A percentile compares a stretch with the other conserved stretches of the same genome.
Evolutionary conservation across 1,140 invertebrate species (phyloP).

Genomic region (Antheraea pernyi): DNA sequence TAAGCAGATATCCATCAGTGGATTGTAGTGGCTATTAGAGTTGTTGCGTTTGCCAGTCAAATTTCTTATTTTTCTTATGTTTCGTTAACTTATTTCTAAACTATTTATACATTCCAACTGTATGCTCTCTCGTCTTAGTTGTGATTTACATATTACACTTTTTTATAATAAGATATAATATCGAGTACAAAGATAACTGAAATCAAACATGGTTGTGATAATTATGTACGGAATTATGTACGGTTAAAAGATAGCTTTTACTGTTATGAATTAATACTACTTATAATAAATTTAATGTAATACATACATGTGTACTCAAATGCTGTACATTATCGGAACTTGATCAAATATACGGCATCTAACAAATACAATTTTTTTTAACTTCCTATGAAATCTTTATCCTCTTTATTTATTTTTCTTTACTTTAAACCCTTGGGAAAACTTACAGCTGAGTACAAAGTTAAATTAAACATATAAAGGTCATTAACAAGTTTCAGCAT

Average conservation of each 20-base stretch:
- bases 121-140: neutral
- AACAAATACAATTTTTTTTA: neutral
- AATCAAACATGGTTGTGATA: neutral
- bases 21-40: neutral
- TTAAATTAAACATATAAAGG: too few species aligned
- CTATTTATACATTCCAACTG: neutral
- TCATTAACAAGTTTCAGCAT: too few species aligned
- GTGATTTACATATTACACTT: neutral
- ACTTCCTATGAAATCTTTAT: neutral
- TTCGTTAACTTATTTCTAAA: neutral
- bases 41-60: neutral
- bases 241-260: too few species aligned
- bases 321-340: neutral
- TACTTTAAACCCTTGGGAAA: too few species aligned
- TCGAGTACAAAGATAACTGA: slow-evolving; percentile 8
- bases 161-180: slow-evolving; percentile 5
- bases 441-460: too few species aligned
- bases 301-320: neutral
- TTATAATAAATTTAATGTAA: neutral
- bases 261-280: too few species aligned
- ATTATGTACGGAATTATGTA: neutral
- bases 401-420: too few species aligned
- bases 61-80: neutral
- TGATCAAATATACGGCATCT: neutral
- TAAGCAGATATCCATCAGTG: neutral